A percentile compares a stretch with the other conserved stretches of the same genome.
phyloP scores from a whole-genome alignment of 2,797 vertebrate genomes.

The Sebastes hopkinsi region DNA sequence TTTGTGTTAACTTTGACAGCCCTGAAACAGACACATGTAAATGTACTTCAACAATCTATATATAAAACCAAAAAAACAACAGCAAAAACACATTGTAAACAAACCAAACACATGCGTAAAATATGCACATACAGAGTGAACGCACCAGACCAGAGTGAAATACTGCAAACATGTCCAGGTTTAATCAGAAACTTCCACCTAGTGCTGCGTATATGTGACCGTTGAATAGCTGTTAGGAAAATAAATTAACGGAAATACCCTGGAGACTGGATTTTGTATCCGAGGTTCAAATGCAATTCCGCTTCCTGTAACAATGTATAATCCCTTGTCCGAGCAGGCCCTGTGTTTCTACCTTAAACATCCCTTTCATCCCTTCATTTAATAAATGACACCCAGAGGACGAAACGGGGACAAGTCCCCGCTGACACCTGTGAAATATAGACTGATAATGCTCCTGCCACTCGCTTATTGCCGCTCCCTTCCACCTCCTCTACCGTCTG shows the following conservation, averaged over 20 bases:
- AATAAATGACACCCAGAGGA: slow-evolving; percentile 78
- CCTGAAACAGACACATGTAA: too few relatives aligned
- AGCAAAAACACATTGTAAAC: too few relatives aligned
- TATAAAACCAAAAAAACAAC: too few relatives aligned
- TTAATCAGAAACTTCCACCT: background rate
- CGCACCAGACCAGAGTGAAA: too few relatives aligned
- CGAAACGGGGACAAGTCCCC: slow-evolving; percentile 66
- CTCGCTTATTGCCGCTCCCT: slow-evolving; percentile 53
- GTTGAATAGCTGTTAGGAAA: slow-evolving; percentile 27
- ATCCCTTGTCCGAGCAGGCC: slow-evolving; percentile 49
- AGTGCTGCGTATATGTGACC: background rate
- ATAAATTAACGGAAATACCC: slow-evolving; percentile 44
- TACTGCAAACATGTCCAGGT: background rate
- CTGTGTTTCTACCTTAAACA: slow-evolving; percentile 60
- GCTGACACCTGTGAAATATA: slow-evolving; percentile 71
- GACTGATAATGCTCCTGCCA: slow-evolving; percentile 72
- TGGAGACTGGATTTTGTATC: slow-evolving; percentile 11
- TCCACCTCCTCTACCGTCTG: slow-evolving; percentile 48
- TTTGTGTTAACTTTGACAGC: too few relatives aligned
- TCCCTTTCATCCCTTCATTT: slow-evolving; percentile 66
- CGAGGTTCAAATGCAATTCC: slow-evolving; percentile 46
- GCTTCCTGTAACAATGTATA: slow-evolving; percentile 41
- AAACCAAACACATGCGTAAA: too few relatives aligned
- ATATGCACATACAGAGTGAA: too few relatives aligned
- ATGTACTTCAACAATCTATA: too few relatives aligned